A percentile compares a stretch with the other conserved stretches of the same genome.
Evolutionary conservation across 2,113 vertebrate species (phyloP).

Genomic region (Dasypus novemcinctus): DNA sequence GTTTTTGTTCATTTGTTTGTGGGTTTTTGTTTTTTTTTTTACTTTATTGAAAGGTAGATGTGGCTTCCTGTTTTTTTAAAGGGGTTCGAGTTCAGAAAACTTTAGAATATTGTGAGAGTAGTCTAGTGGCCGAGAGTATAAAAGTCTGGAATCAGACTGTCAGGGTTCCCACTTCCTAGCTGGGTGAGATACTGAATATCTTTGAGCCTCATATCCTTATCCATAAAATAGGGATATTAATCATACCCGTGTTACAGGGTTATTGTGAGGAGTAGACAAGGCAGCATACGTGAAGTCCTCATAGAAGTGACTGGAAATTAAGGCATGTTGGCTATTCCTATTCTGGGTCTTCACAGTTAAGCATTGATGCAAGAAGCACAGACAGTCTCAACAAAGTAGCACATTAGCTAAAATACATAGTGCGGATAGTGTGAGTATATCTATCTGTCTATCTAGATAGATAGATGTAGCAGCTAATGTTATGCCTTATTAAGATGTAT

Average conservation of each 20-base stretch:
- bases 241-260: neutral
- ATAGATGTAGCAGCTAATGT: neutral
- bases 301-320: neutral
- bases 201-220: neutral
- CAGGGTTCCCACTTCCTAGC: neutral
- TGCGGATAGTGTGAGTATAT: too few species aligned
- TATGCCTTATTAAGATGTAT: conserved; percentile 14
- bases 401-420: neutral
- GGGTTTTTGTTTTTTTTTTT: too few species aligned
- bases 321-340: neutral
- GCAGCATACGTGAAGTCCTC: neutral
- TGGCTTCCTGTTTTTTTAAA: neutral
- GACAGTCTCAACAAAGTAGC: neutral
- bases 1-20: too few species aligned
- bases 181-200: neutral
- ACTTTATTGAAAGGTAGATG: neutral
- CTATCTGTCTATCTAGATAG: too few species aligned
- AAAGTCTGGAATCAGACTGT: neutral
- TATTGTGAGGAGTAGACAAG: neutral
- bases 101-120: neutral
- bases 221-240: neutral
- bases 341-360: neutral
- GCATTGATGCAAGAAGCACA: neutral
- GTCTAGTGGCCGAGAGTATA: neutral
- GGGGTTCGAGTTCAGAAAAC: neutral